phyloP scores from a whole-genome alignment of 1,140 invertebrate species.

The Polypedilum vanderplanki region DNA sequence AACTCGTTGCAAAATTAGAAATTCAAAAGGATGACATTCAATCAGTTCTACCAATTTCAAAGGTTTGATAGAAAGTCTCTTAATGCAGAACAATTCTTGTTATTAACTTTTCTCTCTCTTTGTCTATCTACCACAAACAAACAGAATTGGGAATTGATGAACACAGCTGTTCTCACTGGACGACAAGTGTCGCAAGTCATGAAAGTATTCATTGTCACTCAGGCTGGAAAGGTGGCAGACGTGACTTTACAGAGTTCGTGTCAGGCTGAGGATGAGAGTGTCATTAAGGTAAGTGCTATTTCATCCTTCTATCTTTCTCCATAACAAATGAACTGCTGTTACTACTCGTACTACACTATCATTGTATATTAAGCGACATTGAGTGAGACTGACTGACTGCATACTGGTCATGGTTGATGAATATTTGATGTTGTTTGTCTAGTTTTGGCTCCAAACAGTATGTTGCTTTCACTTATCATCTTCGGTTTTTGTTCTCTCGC shows the following conservation, averaged over 20 bases:
- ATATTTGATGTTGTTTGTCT: no score
- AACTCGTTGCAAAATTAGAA: constrained; percentile 73
- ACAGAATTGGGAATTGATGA: constrained; percentile 91
- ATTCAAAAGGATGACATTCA: constrained; percentile 93
- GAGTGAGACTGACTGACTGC: no score
- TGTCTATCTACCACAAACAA: neutral
- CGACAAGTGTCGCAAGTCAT: constrained; percentile 88
- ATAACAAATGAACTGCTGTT: no score
- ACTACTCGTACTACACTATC: no score
- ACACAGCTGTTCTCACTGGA: constrained; percentile 91
- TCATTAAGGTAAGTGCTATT: constrained; percentile 73
- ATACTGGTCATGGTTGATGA: no score
- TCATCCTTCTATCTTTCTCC: neutral
- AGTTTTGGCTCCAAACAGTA: no score
- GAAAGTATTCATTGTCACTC: constrained; percentile 91
- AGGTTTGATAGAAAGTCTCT: constrained; percentile 52
- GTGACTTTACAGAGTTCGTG: constrained; percentile 93
- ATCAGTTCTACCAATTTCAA: constrained; percentile 87
- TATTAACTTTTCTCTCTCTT: neutral
- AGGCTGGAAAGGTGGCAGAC: constrained; percentile 87
- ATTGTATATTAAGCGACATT: no score
- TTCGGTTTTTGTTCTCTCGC: no score
- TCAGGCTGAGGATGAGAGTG: constrained; percentile 89
- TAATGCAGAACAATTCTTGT: neutral
- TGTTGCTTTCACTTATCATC: no score